phyloP scores from a whole-genome alignment of 2,888 invertebrate genomes.

The Brenthis daphne region DNA sequence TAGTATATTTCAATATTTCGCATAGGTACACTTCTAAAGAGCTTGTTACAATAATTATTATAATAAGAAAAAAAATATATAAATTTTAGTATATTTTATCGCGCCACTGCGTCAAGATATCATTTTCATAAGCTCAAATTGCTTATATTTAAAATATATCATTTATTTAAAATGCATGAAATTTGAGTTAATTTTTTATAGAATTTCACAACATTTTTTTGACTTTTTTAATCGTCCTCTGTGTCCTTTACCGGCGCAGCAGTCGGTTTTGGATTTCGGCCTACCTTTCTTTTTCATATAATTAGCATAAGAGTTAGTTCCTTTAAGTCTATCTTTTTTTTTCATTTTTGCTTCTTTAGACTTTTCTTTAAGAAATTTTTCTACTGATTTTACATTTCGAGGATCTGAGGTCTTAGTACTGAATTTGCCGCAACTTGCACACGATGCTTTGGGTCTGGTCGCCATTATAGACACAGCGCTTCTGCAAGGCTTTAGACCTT shows the following conservation, averaged over 20 bases:
- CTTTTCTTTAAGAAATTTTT: constrained; percentile 61
- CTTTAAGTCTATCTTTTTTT: constrained; percentile 55
- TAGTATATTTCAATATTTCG: no score
- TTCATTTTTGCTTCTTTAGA: constrained; percentile 57
- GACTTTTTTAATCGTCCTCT: constrained; percentile 57
- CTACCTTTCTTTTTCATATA: constrained; percentile 55
- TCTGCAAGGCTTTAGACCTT: constrained; percentile 58
- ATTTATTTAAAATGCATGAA: not conserved
- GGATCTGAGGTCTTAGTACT: constrained; percentile 43
- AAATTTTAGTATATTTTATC: no score
- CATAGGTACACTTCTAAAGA: no score
- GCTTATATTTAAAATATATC: no score
- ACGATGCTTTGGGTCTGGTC: constrained; percentile 58
- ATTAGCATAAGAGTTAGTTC: constrained; percentile 53
- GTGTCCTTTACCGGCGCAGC: constrained; percentile 69
- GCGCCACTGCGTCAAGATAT: no score
- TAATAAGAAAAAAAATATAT: no score
- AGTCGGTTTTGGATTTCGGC: constrained; percentile 44
- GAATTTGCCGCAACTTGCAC: constrained; percentile 57
- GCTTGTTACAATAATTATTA: no score
- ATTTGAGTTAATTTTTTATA: constrained; percentile 32
- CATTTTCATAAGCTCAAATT: no score
- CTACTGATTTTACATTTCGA: constrained; percentile 48
- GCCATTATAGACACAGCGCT: constrained; percentile 71
- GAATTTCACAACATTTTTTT: constrained; percentile 46